A percentile compares a stretch with the other conserved stretches of the same genome.
These are phyloP conservation scores for Erinaceus europaeus DNA, from an alignment of 2,113 vertebrate species.

Conservation along the genomic window DNA sequence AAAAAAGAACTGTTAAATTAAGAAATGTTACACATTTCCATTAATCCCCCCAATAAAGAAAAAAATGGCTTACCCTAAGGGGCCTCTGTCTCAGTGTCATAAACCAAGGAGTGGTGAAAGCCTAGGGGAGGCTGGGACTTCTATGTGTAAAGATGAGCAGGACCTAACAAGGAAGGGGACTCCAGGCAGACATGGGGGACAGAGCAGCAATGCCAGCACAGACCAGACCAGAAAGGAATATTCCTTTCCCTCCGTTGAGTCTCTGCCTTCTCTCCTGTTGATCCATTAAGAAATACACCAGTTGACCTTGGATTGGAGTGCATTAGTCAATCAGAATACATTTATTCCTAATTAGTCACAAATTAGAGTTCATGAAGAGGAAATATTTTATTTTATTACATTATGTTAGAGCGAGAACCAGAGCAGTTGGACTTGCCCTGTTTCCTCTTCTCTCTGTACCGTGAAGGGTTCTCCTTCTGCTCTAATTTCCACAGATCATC, in stretches of 20 bases:
- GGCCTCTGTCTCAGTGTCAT: no score
- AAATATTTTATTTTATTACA: conserved; percentile 7
- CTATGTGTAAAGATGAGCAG: no score
- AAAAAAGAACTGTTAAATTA: not conserved
- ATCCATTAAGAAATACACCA: not conserved
- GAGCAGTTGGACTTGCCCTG: no score
- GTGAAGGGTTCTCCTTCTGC: not conserved
- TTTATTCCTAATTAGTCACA: conserved; percentile 22
- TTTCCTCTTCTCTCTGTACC: not conserved
- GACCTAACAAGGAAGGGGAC: not conserved
- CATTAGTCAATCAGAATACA: not conserved
- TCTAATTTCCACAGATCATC: conserved; percentile 29
- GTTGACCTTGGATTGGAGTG: not conserved
- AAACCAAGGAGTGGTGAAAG: no score
- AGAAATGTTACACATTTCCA: no score
- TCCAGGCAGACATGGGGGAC: not conserved
- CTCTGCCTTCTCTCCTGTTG: not conserved
- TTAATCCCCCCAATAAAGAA: no score
- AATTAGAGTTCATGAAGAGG: not conserved
- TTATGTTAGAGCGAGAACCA: not conserved
- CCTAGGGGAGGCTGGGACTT: no score
- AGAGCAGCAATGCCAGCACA: not conserved
- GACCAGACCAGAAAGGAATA: rapidly evolving
- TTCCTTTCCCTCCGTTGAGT: not conserved
- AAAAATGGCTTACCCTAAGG: no score